Evolutionary conservation across 1,140 invertebrate genomes (phyloP).

Genomic region (Venustaconcha ellipsiformis): DNA sequence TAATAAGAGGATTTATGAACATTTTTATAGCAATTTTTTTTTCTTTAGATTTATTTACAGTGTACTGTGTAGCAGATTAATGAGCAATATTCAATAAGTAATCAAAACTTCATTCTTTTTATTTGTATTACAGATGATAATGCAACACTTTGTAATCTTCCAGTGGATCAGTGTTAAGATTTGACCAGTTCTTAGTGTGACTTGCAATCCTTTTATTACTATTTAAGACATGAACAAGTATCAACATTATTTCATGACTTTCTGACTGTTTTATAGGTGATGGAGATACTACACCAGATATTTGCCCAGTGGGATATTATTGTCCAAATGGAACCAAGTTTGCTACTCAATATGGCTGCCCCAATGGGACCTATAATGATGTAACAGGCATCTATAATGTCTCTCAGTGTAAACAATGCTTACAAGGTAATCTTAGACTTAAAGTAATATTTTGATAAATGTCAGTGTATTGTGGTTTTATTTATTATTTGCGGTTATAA

Average conservation of each 20-base stretch:
- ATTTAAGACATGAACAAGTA: too few species aligned
- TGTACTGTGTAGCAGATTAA: too few species aligned
- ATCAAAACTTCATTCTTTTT: neutral
- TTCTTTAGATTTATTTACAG: too few species aligned
- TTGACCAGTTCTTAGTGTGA: neutral
- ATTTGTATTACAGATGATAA: neutral
- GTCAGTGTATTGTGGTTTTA: too few species aligned
- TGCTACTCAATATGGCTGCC: conserved; percentile 56
- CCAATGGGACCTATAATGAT: conserved; percentile 64
- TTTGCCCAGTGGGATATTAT: conserved; percentile 61
- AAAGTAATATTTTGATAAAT: too few species aligned
- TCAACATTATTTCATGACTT: too few species aligned
- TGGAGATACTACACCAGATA: conserved; percentile 21
- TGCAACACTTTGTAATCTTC: neutral
- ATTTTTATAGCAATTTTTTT: too few species aligned
- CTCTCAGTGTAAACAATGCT: conserved; percentile 56
- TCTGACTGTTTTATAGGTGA: conserved; percentile 32
- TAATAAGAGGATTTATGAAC: too few species aligned
- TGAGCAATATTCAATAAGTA: too few species aligned
- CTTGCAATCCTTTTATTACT: neutral
- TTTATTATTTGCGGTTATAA: too few species aligned
- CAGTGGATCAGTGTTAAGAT: neutral
- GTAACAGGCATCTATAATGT: conserved; percentile 34
- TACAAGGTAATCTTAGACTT: conserved; percentile 44
- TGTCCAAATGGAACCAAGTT: conserved; percentile 55